These are phyloP conservation scores for Psilopsiagon aurifrons DNA, from an alignment of 2,113 vertebrate species.

Conservation along the genomic window DNA sequence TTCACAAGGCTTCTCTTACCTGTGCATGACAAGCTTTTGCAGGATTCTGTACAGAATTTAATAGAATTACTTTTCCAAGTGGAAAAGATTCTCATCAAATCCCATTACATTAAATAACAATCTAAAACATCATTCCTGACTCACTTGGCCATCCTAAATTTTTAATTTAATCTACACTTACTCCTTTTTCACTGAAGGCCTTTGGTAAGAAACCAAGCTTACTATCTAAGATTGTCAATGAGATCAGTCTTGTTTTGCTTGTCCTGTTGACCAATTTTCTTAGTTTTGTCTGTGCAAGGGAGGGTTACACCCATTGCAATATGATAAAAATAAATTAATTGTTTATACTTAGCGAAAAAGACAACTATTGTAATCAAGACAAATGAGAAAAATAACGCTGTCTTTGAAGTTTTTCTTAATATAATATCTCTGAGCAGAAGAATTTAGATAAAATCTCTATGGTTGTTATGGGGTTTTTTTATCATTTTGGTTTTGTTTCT, in stretches of 20 bases:
- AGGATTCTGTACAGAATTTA: constrained; percentile 48
- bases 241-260: background rate
- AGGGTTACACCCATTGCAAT: background rate
- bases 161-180: constrained; percentile 38
- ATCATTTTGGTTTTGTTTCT: background rate
- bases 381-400: background rate
- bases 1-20: background rate
- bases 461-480: background rate
- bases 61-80: constrained; percentile 26
- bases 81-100: constrained; percentile 52
- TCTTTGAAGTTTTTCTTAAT: background rate
- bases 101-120: constrained; percentile 37
- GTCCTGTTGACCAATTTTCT: background rate
- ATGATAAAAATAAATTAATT: background rate
- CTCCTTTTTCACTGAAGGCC: background rate
- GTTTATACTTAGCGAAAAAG: background rate
- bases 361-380: background rate
- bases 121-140: background rate
- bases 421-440: background rate
- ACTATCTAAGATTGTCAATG: background rate
- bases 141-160: constrained; percentile 20
- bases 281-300: background rate
- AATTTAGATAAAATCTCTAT: background rate
- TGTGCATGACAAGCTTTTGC: background rate
- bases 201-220: background rate